phyloP scores from a whole-genome alignment of 1,140 invertebrate species.

The Drosophila sturtevanti region DNA sequence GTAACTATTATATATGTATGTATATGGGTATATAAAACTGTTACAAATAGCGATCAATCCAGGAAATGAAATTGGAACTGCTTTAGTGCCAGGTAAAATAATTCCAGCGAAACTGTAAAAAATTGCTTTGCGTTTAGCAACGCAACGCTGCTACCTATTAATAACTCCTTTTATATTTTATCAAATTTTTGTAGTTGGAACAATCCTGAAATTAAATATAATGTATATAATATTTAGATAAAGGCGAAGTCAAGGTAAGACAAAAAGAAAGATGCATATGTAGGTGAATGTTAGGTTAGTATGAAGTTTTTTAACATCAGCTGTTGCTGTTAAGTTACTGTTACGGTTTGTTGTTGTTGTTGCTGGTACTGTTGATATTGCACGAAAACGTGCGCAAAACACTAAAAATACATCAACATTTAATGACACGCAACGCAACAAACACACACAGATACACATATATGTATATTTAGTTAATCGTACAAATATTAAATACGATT shows the following conservation, averaged over 20 bases:
- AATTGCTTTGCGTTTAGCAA: constrained; percentile 44
- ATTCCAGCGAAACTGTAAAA: constrained; percentile 41
- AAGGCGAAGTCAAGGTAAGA: not conserved
- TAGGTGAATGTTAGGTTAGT: not conserved
- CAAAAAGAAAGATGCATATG: not conserved
- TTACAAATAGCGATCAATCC: constrained; percentile 6
- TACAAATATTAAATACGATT: not conserved
- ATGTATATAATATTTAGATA: not conserved
- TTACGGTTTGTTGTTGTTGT: constrained; percentile 3
- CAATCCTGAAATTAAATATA: not conserved
- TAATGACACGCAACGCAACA: constrained; percentile 26
- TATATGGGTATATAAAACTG: not conserved
- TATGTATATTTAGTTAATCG: not conserved
- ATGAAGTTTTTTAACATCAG: not conserved
- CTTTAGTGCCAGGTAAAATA: constrained; percentile 48
- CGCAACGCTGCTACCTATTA: constrained; percentile 42
- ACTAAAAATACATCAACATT: constrained; percentile 23
- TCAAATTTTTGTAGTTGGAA: not conserved
- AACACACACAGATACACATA: constrained; percentile 2
- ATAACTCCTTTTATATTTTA: constrained; percentile 15
- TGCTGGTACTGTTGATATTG: constrained; percentile 6
- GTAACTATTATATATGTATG: not conserved
- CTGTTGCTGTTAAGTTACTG: not conserved
- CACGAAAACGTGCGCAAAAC: constrained; percentile 22
- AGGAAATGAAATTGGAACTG: not conserved